phyloP scores from a whole-genome alignment of 2,113 vertebrate genomes.

The Colinus virginianus region DNA sequence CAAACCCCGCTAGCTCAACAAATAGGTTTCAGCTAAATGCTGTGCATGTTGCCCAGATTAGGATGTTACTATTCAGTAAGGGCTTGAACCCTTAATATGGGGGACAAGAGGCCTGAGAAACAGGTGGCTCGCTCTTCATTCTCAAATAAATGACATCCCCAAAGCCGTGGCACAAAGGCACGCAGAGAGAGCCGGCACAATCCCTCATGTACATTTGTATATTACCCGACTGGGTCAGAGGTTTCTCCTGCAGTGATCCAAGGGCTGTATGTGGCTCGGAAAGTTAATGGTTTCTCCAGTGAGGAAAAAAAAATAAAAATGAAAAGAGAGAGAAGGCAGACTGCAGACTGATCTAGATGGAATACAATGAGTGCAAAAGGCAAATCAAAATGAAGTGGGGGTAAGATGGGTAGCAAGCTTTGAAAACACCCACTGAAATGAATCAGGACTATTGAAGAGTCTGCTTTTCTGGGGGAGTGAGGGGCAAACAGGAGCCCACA shows the following conservation, averaged over 20 bases:
- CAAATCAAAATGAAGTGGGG: neutral
- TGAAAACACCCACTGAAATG: neutral
- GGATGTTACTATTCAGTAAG: constrained; percentile 75
- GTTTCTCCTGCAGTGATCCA: constrained; percentile 9
- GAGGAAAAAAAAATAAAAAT: neutral
- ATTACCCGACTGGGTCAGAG: constrained; percentile 41
- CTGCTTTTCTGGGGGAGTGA: neutral
- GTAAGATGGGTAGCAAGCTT: neutral
- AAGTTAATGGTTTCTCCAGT: neutral
- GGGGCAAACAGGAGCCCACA: neutral
- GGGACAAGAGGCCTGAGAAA: constrained; percentile 74
- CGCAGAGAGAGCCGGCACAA: constrained; percentile 16
- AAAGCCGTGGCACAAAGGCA: constrained; percentile 35
- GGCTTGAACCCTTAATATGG: constrained; percentile 71
- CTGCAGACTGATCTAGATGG: neutral
- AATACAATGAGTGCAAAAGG: neutral
- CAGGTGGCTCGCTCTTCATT: constrained; percentile 80
- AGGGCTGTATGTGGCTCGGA: neutral
- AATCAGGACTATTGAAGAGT: neutral
- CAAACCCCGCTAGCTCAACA: constrained; percentile 52
- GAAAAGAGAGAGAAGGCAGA: neutral
- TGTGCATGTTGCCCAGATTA: constrained; percentile 69
- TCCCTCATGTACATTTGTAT: constrained; percentile 35
- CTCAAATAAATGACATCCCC: constrained; percentile 66
- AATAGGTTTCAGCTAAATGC: constrained; percentile 53